phyloP scores from a whole-genome alignment of 92 coral and sea anemone genomes.

The Paragorgia papillata region DNA sequence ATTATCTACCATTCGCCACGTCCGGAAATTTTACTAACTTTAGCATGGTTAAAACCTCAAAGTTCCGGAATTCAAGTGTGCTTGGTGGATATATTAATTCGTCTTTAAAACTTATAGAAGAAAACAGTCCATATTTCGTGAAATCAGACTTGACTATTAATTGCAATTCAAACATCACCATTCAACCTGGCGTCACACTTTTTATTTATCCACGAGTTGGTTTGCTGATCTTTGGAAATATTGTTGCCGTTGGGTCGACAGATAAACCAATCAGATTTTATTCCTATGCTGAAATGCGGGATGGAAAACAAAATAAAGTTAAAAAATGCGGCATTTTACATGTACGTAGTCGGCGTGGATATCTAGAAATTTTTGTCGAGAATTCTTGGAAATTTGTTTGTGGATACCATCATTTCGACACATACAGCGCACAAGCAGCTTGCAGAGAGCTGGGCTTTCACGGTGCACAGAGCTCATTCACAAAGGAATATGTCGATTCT shows the following conservation, averaged over 20 bases:
- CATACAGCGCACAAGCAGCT: not conserved
- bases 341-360: not conserved
- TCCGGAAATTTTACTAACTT: not conserved
- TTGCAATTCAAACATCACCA: constrained; percentile 51
- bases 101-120: constrained; percentile 44
- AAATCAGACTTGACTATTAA: constrained; percentile 58
- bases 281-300: not conserved
- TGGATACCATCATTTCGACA: not conserved
- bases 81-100: constrained; percentile 55
- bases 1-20: constrained; percentile 45
- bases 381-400: not conserved
- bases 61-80: not conserved
- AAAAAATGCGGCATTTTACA: not conserved
- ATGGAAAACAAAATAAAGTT: too few relatives aligned
- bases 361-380: constrained; percentile 4
- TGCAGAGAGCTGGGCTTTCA: constrained; percentile 19
- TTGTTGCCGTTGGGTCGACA: constrained; percentile 63
- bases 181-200: constrained; percentile 69
- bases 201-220: constrained; percentile 54
- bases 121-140: constrained; percentile 63
- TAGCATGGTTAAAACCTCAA: not conserved
- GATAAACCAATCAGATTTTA: constrained; percentile 49
- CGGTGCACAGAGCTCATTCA: not conserved
- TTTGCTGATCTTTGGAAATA: constrained; percentile 66
- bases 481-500: not conserved